Evolutionary conservation across 2,113 vertebrate genomes (phyloP), one percentile per base, ranked within the genome.

Genomic region (Ptyas mucosa): DNA sequence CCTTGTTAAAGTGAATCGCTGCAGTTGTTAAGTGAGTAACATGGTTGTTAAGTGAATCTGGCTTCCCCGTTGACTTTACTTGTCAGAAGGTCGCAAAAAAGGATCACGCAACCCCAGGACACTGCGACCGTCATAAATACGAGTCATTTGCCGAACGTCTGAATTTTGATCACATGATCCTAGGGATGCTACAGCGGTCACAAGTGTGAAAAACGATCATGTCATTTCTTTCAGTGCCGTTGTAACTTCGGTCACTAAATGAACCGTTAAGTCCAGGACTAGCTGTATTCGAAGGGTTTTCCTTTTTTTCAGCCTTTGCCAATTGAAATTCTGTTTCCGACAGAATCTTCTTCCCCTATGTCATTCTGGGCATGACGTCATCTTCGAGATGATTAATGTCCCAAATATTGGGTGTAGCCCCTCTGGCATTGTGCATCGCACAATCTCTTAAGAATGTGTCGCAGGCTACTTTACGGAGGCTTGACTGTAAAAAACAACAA

Each of bases 251-350:
- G 4, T 64, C 29, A 69, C 61, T 69, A 69, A 69, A 69, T 15
- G 29, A n/a, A 15, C 12, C 0, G 12, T 69, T n/a, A n/a, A 64
- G 1, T 5, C 11, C 1, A n/a, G 4, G 26, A n/a, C 61, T 18
- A 34, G 15, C 69, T 39, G 29, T 29, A 18, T 52, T 2, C 18
- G 5, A 26, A 18, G 0, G 29, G 2, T 39, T 57, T 46, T 57
- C 81, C 23, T 57, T 86, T 49, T 49, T 23, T 14, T 55, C 81
- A 87, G 51, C 53, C 1, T 58, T 58, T 86, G 57, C 14, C 34
- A 43, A 11, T 55, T 5, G 26, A 39, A 57, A 26, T 26, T n/a
- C 58, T n/a, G 23, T 53, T 12, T 64, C 34, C 6, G 23, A 6
- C 12, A 23, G 14, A 54, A 18, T 29, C 5, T 39, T 43, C 55